These are phyloP conservation scores for Hucho hucho DNA, from an alignment of 2,113 vertebrate genomes.

Conservation along the genomic window DNA sequence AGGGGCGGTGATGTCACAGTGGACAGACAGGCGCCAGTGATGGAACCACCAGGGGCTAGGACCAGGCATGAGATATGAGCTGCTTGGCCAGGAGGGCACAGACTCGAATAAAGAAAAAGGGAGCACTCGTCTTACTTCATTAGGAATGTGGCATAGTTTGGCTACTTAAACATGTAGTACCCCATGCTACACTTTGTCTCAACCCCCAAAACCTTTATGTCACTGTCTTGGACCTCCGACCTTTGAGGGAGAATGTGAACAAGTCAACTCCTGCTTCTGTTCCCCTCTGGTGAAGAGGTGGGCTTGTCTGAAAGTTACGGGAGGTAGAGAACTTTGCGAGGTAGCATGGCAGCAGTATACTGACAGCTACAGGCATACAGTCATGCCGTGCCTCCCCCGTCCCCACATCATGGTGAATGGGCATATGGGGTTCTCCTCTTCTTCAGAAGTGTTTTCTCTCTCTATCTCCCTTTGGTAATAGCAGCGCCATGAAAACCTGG, in stretches of 20 bases:
- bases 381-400: conserved; percentile 21
- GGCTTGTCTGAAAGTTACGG: not conserved
- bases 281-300: not conserved
- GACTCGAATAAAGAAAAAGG: not conserved
- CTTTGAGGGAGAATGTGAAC: conserved; percentile 25
- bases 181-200: not conserved
- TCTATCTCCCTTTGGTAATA: conserved; percentile 31
- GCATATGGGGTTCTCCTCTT: conserved; percentile 38
- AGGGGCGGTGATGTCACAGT: conserved; percentile 57
- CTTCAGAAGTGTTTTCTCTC: conserved; percentile 23
- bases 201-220: not conserved
- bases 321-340: not conserved
- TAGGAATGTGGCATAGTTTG: not conserved
- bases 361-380: not conserved
- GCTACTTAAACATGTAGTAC: conserved; percentile 2
- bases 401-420: conserved; percentile 15
- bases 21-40: not conserved
- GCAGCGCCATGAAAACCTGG: not conserved
- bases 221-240: conserved; percentile 28
- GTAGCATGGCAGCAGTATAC: not conserved
- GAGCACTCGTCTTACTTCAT: conserved; percentile 33
- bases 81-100: not conserved
- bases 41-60: conserved; percentile 30
- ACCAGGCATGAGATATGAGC: conserved; percentile 17
- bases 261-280: not conserved